Base-by-base conservation (phyloP, 2,888 invertebrate genomes). In the Lysandra bellargus region DNA sequence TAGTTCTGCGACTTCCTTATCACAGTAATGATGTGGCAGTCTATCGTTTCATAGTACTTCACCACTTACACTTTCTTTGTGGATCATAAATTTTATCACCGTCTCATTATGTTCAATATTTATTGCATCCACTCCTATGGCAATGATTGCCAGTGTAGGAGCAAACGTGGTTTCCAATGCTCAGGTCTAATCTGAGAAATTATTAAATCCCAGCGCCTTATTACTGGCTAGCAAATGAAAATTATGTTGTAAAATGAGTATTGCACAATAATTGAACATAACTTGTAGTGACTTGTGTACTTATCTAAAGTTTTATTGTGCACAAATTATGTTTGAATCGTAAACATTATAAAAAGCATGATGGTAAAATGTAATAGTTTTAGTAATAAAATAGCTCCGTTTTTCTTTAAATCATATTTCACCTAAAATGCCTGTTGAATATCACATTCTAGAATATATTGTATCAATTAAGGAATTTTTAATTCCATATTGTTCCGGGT, bases 61-160 rank as follows among this genome's bases (percentile, higher is more conserved):
- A 60, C 57, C 80, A 80, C 81, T 81, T 80, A 75, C 79, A 80
- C 82, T 82, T 82, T 82, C 82, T 81, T 81, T 80, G 57, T 57
- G 74, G 79, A n/a, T 79, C 79, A 72, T 81, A 78, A 80, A 81
- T 78, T 74, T 80, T 72, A 77, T 72, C 44, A 33, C 37, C 40
- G 79, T n/a, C 72, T 77, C 78, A 79, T 78, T 77, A 77, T 72
- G 30, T 40, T 79, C 72, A 49, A 64, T 79, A 78, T 76, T 76
- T 77, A 79, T 76, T 69, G 53, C 33, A 64, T 78, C 78, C 53
- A 76, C 53, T 76, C 57, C 57, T 57, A 53, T 14, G 12, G 33
- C 76, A 33, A 57, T 53, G 49, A 33, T 53, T 76, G 44, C 74
- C 74, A 44, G 23, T 44, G 74, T 74, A 23, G 44, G 23, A 44